A percentile compares a stretch with the other conserved stretches of the same genome.
These are phyloP conservation scores for Chelonia mydas DNA, from an alignment of 2,797 vertebrate genomes.

Conservation along the genomic window DNA sequence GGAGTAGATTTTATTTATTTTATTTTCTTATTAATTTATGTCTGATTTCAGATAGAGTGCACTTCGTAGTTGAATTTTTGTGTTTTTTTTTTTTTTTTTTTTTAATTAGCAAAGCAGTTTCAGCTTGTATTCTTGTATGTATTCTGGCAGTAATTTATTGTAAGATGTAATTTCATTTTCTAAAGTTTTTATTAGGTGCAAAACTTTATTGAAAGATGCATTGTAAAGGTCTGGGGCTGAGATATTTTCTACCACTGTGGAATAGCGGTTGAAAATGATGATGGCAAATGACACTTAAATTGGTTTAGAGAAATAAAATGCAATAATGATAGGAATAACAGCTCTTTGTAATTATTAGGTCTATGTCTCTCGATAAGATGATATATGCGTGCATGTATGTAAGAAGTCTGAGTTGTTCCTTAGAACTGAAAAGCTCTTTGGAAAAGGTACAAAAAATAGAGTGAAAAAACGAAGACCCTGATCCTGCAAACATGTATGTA, in stretches of 20 bases:
- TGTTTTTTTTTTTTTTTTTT: neutral
- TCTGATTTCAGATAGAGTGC: neutral
- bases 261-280: slow-evolving; percentile 6
- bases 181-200: neutral
- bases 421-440: neutral
- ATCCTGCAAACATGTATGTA: neutral
- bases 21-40: neutral
- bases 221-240: neutral
- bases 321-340: neutral
- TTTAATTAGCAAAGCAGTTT: neutral
- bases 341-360: neutral
- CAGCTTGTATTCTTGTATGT: neutral
- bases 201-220: neutral
- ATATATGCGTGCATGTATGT: neutral
- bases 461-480: neutral
- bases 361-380: neutral
- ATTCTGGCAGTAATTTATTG: neutral
- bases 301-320: neutral
- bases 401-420: neutral
- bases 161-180: neutral
- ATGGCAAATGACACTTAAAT: neutral
- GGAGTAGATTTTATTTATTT: slow-evolving; percentile 15
- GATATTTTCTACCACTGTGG: neutral
- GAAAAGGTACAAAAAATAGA: neutral
- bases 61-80: neutral